These are phyloP conservation scores for Megathymus violae DNA, from an alignment of 1,140 invertebrate genomes.

Conservation along the genomic window DNA sequence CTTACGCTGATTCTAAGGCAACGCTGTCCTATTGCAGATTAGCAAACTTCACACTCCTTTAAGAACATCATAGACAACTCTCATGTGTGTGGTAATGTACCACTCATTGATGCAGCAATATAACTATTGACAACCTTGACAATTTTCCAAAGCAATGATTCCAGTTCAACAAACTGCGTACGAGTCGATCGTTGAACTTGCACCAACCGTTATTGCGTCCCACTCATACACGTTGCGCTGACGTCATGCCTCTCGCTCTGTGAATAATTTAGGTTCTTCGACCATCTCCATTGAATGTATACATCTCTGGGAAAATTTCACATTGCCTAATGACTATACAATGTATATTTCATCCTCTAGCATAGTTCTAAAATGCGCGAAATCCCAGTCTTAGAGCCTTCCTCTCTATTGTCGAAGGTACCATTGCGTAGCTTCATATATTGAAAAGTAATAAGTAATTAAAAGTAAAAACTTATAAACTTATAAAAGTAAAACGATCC, in stretches of 20 bases:
- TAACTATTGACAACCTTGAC: constrained; percentile 56
- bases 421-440: no score
- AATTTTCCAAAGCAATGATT: constrained; percentile 79
- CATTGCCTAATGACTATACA: constrained; percentile 30
- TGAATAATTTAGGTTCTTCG: constrained; percentile 51
- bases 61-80: no score
- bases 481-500: no score
- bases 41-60: no score
- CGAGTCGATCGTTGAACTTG: constrained; percentile 79
- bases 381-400: constrained; percentile 33
- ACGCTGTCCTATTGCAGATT: no score
- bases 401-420: constrained; percentile 37
- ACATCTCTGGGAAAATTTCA: constrained; percentile 49
- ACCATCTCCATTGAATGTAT: constrained; percentile 61
- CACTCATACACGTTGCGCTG: constrained; percentile 46
- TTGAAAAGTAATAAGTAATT: no score
- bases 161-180: constrained; percentile 81
- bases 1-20: no score
- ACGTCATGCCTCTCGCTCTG: constrained; percentile 50
- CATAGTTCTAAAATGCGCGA: constrained; percentile 19
- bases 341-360: constrained; percentile 42
- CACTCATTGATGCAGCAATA: background rate
- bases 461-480: no score
- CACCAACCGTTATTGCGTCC: constrained; percentile 67
- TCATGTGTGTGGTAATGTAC: no score